These are phyloP conservation scores for Pharmacophagus antenor DNA, from an alignment of 2,888 invertebrate species.

Conservation along the genomic window DNA sequence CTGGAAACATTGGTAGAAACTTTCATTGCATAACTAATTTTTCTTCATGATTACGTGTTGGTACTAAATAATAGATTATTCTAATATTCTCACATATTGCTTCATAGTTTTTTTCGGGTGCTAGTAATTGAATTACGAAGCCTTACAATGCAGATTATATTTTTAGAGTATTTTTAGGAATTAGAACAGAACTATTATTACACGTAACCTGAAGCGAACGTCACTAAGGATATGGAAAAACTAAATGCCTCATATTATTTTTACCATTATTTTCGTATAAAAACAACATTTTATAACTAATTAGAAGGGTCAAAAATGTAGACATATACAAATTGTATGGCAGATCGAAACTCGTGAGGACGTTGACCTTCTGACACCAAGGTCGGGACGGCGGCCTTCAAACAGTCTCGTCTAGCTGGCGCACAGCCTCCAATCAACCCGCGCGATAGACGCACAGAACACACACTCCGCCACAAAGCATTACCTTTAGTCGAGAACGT, in stretches of 20 bases:
- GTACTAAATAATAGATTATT: neutral
- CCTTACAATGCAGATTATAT: neutral
- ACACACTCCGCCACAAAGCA: slow-evolving; percentile 52
- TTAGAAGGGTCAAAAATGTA: slow-evolving; percentile 13
- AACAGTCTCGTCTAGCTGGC: slow-evolving; percentile 51
- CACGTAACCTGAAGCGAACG: neutral
- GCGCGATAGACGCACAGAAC: slow-evolving; percentile 54
- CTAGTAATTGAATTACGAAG: slow-evolving; percentile 9
- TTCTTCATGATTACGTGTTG: neutral
- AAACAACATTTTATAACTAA: neutral
- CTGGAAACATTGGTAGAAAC: neutral
- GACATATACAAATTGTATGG: slow-evolving; percentile 15
- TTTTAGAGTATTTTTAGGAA: neutral
- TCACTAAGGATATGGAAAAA: neutral
- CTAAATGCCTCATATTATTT: too few relatives aligned
- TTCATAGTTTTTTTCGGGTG: neutral
- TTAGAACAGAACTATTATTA: neutral
- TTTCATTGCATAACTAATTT: neutral
- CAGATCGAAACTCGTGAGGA: slow-evolving; percentile 62
- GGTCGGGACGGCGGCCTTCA: slow-evolving; percentile 79
- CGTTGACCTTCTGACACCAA: slow-evolving; percentile 77
- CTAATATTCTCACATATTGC: neutral
- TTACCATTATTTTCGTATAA: too few relatives aligned
- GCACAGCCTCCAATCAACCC: slow-evolving; percentile 51
- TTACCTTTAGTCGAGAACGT: slow-evolving; percentile 70